Conservation (phyloP, 2,113 vertebrate genomes). For the Melanocharis versteri region DNA sequence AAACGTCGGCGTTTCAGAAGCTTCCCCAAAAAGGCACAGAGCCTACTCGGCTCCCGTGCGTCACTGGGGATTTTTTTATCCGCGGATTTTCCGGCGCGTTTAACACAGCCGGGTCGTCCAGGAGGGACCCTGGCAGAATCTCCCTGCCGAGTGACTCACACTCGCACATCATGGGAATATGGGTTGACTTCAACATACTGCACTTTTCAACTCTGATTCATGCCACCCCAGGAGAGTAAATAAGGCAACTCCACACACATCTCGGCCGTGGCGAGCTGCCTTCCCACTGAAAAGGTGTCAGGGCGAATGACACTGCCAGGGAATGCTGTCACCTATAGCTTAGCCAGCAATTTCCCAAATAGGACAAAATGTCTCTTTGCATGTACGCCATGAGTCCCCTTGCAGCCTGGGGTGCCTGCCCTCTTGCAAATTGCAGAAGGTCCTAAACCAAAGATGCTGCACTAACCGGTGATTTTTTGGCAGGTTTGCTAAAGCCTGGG, state of each 20-base stretch:
- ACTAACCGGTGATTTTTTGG: neutral
- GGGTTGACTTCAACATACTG: slow-evolving; percentile 48
- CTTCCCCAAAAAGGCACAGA: slow-evolving; percentile 35
- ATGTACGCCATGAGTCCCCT: fast-evolving
- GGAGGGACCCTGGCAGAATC: slow-evolving; percentile 61
- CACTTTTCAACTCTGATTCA: slow-evolving; percentile 69
- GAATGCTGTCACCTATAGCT: neutral
- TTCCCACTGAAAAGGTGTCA: slow-evolving; percentile 3
- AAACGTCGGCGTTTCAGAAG: neutral
- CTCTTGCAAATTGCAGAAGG: neutral
- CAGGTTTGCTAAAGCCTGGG: neutral
- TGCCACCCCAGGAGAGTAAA: slow-evolving; percentile 45
- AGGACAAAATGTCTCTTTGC: neutral
- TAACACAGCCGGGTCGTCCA: slow-evolving; percentile 19
- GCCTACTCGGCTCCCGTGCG: neutral
- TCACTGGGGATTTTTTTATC: slow-evolving; percentile 46
- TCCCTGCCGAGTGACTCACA: slow-evolving; percentile 47
- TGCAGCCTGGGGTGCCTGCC: neutral
- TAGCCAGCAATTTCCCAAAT: neutral
- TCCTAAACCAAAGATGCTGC: neutral
- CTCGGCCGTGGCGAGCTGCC: neutral
- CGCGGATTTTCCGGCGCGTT: neutral
- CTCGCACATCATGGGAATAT: slow-evolving; percentile 11
- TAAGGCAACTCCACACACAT: slow-evolving; percentile 12
- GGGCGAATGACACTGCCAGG: neutral